Base-by-base conservation (phyloP, 92 coral and sea anemone species). In the Nematostella vectensis region DNA sequence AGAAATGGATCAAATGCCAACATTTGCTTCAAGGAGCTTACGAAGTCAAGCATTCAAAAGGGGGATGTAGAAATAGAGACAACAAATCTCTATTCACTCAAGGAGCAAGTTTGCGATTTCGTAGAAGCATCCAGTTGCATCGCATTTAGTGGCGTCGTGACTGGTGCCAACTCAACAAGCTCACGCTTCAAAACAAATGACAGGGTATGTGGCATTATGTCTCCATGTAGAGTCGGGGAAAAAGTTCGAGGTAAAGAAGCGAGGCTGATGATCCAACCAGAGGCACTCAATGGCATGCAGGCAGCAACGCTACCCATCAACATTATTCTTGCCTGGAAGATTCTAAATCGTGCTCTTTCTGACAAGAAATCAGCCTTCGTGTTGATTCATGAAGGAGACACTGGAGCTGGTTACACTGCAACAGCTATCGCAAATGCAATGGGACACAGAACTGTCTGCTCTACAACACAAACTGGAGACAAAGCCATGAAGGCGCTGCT, bases 251-350 rank as follows among this genome's bases (percentile, higher is more conserved):
- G 47, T 26, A 38, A 18, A 2, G 48, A 63, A 13, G 29, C 25
- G 2, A 49, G 47, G 11, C 43, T 45, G 6, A 26, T 66, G 18
- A 44, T 4, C 20, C 54, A 67, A 21, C 50, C 63, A 16, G 31
- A 42, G 26, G 68, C 59, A 25, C 59, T 75, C 4, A 59, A 11
- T 4, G 27, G 22, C 47, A 17, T 31, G 11, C 69, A 75, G 38
- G 11, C 45, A 0, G 75, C 73, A 23, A 48, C 53, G 16, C 29
- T 75, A n/a, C 75, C 67, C 47, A 38, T 63, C 24, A 62, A 55
- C 39, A 48, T 68, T 15, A 37, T 54, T 3, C 24, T 59, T 12
- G 57, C 72, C 0, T 60, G 38, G 42, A 50, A 31, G 18, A 48
- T 58, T 24, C 12, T 73, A 28, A 18, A 33, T 25, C 58, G 53